Base-by-base conservation (phyloP, 1,140 invertebrate genomes). In the Meloidogyne chitwoodi region DNA sequence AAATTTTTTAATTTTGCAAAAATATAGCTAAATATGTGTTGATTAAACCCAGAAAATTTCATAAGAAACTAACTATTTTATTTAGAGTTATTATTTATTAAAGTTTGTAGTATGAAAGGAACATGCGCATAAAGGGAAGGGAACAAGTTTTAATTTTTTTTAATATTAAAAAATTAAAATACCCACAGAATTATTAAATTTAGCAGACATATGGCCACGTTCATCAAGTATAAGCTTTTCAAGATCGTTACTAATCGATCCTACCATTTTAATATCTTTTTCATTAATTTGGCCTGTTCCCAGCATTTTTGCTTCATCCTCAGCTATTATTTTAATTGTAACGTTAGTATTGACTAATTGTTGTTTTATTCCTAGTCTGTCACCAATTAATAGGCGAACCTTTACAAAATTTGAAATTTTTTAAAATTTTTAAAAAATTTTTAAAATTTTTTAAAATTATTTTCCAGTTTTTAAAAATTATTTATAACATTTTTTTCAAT, bases 221-320 rank as follows among this genome's bases (percentile, higher is more conserved):
- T 86, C 85, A 41, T 86, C 86, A 66, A 87, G 76, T n/a, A 77
- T 85, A 70, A 86, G 69, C 77, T 86, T 86, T 74, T 86, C 85
- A 56, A 82, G 86, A 31, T 86, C 85, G 44, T 87, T 87, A 75
- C 84, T 86, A 64, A 86, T 86, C 0, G 84, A 84, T 1, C 85
- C 85, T 12, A 86, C 85, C 1, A 81, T 82, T 67, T 86, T 86
- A 29, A 84, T 83, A 26, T 84, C 83, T 61, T 85, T 85, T 62
- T 84, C 84, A 61, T 67, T 77, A 22, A 84, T 71, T 68, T 84
- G 79, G 12, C 81, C 77, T 29, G 68, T 76, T 61, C 76, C 78
- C 19, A 86, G 66, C 67, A 81, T 64, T 66, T 77, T 78, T 11
- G 85, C 85, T 48, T 86, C 85, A 67, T 86, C 85, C 41, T 86